These are phyloP conservation scores for Aeoliscus strigatus DNA, from an alignment of 2,797 vertebrate species.

Conservation along the genomic window DNA sequence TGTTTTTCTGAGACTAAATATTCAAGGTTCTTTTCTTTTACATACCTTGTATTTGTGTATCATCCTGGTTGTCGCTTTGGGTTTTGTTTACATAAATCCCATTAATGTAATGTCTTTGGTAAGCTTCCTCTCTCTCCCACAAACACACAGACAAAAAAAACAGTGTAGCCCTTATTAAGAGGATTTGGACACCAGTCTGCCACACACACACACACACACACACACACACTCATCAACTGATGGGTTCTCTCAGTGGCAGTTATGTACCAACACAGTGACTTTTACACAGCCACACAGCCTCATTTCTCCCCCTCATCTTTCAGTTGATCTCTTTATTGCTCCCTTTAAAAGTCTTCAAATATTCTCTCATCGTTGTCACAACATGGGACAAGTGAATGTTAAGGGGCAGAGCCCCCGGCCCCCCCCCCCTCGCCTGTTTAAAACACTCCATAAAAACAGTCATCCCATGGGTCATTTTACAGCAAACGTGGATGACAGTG, in stretches of 20 bases:
- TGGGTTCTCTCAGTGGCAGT: conserved; percentile 20
- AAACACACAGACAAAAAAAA: conserved; percentile 34
- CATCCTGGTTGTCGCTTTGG: conserved; percentile 32
- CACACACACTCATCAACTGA: conserved; percentile 15
- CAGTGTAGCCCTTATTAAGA: conserved; percentile 56
- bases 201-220: too few relatives aligned
- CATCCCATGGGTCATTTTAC: conserved; percentile 35
- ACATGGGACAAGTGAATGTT: too few relatives aligned
- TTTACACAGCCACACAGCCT: conserved; percentile 14
- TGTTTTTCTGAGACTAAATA: too few relatives aligned
- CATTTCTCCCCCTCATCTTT: conserved; percentile 23
- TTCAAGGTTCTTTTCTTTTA: conserved; percentile 34
- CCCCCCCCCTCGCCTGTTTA: conserved; percentile 1
- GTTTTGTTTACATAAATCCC: conserved; percentile 63
- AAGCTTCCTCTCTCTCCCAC: conserved; percentile 29
- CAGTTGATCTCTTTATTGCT: conserved; percentile 12
- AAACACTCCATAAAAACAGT: conserved; percentile 30
- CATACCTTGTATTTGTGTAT: conserved; percentile 61
- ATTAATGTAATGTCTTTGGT: conserved; percentile 50
- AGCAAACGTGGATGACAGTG: conserved; percentile 26
- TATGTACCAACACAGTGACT: conserved; percentile 19
- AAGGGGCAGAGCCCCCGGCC: too few relatives aligned
- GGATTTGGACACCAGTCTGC: conserved; percentile 52
- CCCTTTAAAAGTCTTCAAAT: conserved; percentile 16
- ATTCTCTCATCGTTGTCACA: too few relatives aligned